These are phyloP conservation scores for Delia radicum DNA, from an alignment of 1,140 invertebrate genomes.

Conservation along the genomic window DNA sequence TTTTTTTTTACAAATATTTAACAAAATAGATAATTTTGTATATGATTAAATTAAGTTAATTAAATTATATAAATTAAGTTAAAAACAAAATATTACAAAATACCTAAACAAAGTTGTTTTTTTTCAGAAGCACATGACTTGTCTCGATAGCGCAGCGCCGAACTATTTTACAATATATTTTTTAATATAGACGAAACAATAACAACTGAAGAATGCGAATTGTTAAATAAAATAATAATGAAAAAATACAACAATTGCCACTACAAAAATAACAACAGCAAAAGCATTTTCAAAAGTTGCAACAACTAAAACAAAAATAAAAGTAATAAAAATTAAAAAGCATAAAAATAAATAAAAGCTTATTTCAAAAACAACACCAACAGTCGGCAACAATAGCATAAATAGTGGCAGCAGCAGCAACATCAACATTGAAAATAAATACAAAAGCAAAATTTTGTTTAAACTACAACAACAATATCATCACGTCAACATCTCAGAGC, in stretches of 20 bases:
- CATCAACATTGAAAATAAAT: not conserved
- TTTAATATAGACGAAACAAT: not conserved
- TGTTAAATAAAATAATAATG: slow-evolving; percentile 1
- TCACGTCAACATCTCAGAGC: not conserved
- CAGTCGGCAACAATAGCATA: slow-evolving; percentile 22
- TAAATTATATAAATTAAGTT: no score
- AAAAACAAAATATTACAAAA: no score
- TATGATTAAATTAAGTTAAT: no score
- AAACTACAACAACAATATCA: not conserved
- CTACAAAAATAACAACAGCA: slow-evolving; percentile 9
- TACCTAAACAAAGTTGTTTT: no score
- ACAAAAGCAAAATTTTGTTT: not conserved
- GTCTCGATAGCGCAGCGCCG: no score
- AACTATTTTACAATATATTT: no score
- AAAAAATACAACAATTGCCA: slow-evolving; percentile 2
- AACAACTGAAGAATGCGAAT: not conserved
- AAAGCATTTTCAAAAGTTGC: not conserved
- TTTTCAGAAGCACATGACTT: no score
- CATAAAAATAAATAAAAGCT: slow-evolving; percentile 4
- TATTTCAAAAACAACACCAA: slow-evolving; percentile 26
- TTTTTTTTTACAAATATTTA: no score
- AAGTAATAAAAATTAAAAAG: slow-evolving; percentile 8
- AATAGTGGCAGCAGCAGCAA: slow-evolving; percentile 19
- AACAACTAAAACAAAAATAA: not conserved
- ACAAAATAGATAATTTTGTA: no score